Base-by-base conservation (phyloP, 2,797 vertebrate species). In the Dicrostonyx torquatus region DNA sequence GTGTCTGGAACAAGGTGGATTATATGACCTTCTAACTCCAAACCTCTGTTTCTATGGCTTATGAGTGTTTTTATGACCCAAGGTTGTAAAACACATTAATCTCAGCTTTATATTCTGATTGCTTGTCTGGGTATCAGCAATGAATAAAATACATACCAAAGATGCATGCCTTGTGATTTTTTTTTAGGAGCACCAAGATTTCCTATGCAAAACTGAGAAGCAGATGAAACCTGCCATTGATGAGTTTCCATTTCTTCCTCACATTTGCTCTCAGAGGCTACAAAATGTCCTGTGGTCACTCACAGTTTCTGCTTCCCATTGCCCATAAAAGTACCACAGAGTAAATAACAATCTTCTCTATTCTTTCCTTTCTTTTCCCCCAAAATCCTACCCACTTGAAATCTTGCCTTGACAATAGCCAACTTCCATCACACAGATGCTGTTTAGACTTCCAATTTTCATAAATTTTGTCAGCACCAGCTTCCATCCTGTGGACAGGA, bases 41-140 rank as follows among this genome's bases (percentile, higher is more conserved):
- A 89, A 83, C 85, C 31, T 95, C 88, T 68, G 92, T 93, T 93
- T 95, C 94, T 90, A 84, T 76, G 87, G 95, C 86, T 90, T 93
- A 94, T 40, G 75, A 89, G 93, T 14, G 31, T 70, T 94, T 86
- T 96, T 95, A 95, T 94, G 86, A 92, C 31, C 82, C 70, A 90
- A 97, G 70, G 83, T 97, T 96, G 94, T 72, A 50, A 84, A 93
- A 90, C 66, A 94, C 80, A 96, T 92, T 96, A 95, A 96, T 94
- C 94, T 96, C 89, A 93, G 70, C 70, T 97, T 96, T 95, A 96
- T 94, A 90, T 90, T 97, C 92, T 93, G 95, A 97, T 94, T 95
- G 78, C 91, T 93, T 86, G 62, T 91, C 85, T 26, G n/a, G 53
- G 64, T 87, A 76, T 92, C 88, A 84, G 58, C 83, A 84, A 87